Base-by-base conservation (phyloP, 2,888 invertebrate genomes). In the Andrena camellia region DNA sequence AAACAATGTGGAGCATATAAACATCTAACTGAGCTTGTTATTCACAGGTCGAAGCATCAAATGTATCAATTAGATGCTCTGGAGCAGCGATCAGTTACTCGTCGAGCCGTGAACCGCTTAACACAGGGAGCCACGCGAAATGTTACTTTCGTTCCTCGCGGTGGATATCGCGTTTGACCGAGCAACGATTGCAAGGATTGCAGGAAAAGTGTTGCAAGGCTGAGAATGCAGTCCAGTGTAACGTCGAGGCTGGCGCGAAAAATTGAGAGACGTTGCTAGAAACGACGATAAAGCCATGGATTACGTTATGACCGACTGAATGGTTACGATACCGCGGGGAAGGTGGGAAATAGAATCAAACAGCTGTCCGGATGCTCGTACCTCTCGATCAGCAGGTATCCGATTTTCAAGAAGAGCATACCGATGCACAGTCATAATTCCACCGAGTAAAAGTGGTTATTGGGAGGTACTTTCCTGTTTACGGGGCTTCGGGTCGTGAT, bases 141-240 rank as follows among this genome's bases (percentile, higher is more conserved):
- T 80, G 84, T 86, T 84, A 88, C 90, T 90, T 90, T 90, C 90
- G 83, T 89, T 89, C 89, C 86, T 86, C 85, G 76, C 78, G 85
- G 85, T 42, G 83, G 82, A 90, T 90, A 88, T 89, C 86, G 78
- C 52, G 63, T 71, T 48, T 71, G 83, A 60, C 66, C 64, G 71
- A 64, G 62, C 72, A 74, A 72, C 73, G 80, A 62, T 70, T 71
- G 74, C 78, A 54, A 42, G 68, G 64, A 78, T 62, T 31, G 78
- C 81, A 71, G 67, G 84, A 87, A 88, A 83, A 89, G 86, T 84
- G 80, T 79, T 73, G 78, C 74, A 77, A 75, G 72, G 10, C 62
- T 57, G 63, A 81, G 83, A 77, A 72, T 73, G 78, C 79, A 73
- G 31, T 42, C 63, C 54, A 29, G 4, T 54, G 68, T 52, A 73